phyloP scores from a whole-genome alignment of 2,888 invertebrate species.

The Arge pagana region DNA sequence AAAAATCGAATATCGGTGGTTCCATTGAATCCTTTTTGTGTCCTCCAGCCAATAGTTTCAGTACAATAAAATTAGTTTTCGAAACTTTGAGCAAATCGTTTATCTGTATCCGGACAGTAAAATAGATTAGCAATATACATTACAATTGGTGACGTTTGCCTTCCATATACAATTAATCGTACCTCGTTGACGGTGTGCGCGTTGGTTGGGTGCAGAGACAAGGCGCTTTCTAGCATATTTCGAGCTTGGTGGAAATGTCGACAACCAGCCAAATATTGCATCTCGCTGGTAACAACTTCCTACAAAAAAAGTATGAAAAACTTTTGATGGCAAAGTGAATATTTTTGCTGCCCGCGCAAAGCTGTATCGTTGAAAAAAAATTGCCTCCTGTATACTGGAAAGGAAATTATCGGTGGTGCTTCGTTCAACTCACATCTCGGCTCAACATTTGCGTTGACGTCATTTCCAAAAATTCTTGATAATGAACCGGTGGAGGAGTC shows the following conservation, averaged over 20 bases:
- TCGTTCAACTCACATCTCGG: constrained; percentile 50
- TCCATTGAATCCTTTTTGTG: constrained; percentile 85
- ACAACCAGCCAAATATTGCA: constrained; percentile 77
- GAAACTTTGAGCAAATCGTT: constrained; percentile 84
- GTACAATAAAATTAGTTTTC: constrained; percentile 94
- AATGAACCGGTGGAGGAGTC: constrained; percentile 90
- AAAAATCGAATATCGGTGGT: constrained; percentile 91
- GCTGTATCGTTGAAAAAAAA: too few relatives aligned
- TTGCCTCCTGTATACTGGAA: too few relatives aligned
- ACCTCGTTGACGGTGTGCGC: constrained; percentile 52
- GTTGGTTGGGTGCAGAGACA: constrained; percentile 73
- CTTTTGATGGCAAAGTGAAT: not conserved
- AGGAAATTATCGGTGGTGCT: too few relatives aligned
- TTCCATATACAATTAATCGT: constrained; percentile 25
- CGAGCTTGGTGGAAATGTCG: constrained; percentile 93
- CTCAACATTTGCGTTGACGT: constrained; percentile 60
- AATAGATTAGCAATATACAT: constrained; percentile 11
- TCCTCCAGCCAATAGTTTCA: constrained; percentile 89
- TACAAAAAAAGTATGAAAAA: constrained; percentile 25
- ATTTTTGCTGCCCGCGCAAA: too few relatives aligned
- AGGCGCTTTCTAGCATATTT: constrained; percentile 80
- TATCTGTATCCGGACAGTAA: constrained; percentile 64
- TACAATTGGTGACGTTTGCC: too few relatives aligned
- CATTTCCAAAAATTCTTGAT: constrained; percentile 86
- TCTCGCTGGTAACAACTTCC: constrained; percentile 50